phyloP scores from a whole-genome alignment of 2,797 vertebrate species.

The Eulemur coronatus region DNA sequence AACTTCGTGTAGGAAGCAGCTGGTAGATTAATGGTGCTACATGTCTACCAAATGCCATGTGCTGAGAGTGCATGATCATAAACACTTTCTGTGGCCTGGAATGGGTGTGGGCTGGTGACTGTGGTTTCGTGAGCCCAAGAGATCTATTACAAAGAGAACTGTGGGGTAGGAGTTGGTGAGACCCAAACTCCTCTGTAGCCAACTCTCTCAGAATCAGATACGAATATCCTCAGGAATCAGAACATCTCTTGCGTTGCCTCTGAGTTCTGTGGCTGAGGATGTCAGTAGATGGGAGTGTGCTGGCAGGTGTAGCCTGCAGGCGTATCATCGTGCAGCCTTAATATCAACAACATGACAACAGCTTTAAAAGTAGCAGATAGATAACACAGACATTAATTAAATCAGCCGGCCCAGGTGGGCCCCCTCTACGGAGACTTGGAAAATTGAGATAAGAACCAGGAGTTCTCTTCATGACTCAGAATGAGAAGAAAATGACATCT shows the following conservation, averaged over 20 bases:
- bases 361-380: slow-evolving; percentile 78
- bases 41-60: neutral
- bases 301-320: slow-evolving; percentile 60
- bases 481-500: slow-evolving; percentile 61
- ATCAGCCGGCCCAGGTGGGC: slow-evolving; percentile 73
- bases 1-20: neutral
- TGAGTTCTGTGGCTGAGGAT: slow-evolving; percentile 9
- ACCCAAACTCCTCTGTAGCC: slow-evolving; percentile 28
- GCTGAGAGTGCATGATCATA: neutral
- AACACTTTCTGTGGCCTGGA: neutral
- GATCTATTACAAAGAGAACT: neutral
- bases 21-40: neutral
- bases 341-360: slow-evolving; percentile 76
- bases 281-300: slow-evolving; percentile 44
- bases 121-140: neutral
- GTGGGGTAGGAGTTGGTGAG: neutral
- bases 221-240: slow-evolving; percentile 34
- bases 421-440: slow-evolving; percentile 67
- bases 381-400: slow-evolving; percentile 81
- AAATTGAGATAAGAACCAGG: slow-evolving; percentile 71
- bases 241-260: neutral
- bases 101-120: neutral
- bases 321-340: slow-evolving; percentile 51
- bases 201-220: slow-evolving; percentile 34
- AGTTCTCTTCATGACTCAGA: slow-evolving; percentile 61